Conservation (phyloP, 1,140 invertebrate species). For the Diplogasteroides magnus region DNA sequence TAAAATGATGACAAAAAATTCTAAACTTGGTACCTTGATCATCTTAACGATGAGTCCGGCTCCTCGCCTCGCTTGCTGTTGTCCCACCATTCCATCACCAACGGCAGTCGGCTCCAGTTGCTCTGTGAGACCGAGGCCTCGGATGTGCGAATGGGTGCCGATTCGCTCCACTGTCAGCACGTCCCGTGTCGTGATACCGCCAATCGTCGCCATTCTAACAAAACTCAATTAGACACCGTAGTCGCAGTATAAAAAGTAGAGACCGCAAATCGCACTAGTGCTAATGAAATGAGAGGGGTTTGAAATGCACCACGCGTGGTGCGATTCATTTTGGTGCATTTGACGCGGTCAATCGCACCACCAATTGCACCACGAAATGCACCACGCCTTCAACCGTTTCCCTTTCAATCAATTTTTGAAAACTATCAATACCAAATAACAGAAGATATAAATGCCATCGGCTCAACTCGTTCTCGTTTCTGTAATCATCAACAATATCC, state of each 20-base stretch:
- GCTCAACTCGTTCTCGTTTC: no score
- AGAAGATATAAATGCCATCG: no score
- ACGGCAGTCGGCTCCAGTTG: slow-evolving; percentile 79
- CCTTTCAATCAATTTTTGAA: no score
- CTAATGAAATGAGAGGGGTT: no score
- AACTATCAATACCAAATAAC: no score
- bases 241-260: neutral
- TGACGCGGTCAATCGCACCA: no score
- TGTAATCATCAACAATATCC: no score
- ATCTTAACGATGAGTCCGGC: slow-evolving; percentile 91
- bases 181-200: slow-evolving; percentile 19
- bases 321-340: neutral
- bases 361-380: no score
- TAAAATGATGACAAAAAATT: no score
- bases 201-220: slow-evolving; percentile 18
- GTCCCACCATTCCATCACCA: slow-evolving; percentile 97
- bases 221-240: neutral
- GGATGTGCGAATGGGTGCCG: slow-evolving; percentile 93
- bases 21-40: slow-evolving; percentile 79
- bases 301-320: neutral
- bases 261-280: no score
- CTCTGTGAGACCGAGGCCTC: slow-evolving; percentile 90
- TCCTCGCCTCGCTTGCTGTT: slow-evolving; percentile 79
- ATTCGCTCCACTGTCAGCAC: slow-evolving; percentile 45
- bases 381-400: no score